Evolutionary conservation across 2,113 vertebrate genomes (phyloP).

Genomic region (Mobula hypostoma): DNA sequence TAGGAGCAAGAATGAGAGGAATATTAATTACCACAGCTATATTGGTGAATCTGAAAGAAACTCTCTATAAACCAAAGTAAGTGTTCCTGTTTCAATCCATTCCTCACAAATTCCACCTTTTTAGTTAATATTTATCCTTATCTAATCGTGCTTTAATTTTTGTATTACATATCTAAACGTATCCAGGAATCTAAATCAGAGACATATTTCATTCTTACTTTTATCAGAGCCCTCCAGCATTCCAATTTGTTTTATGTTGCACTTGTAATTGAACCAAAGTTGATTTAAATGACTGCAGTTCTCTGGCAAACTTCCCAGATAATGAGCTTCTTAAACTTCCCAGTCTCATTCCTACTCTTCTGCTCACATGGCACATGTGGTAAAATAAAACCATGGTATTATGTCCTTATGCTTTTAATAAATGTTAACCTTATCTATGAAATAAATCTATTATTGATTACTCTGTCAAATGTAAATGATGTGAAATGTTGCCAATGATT

Average conservation of each 20-base stretch:
- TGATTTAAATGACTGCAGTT: not conserved
- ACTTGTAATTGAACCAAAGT: not conserved
- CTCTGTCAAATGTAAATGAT: not conserved
- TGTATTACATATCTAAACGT: not conserved
- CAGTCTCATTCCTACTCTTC: not conserved
- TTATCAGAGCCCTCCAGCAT: not conserved
- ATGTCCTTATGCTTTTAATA: not conserved
- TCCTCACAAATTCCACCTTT: not conserved
- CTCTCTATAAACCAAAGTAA: not conserved
- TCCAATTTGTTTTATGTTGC: conserved; percentile 16
- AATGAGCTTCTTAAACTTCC: not conserved
- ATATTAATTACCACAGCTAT: not conserved
- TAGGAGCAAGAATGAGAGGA: not conserved
- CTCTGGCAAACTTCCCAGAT: conserved; percentile 19
- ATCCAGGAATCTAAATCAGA: not conserved
- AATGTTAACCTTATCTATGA: not conserved
- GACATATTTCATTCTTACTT: not conserved
- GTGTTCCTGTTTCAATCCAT: not conserved
- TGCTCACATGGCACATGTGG: not conserved
- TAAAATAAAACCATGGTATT: not conserved
- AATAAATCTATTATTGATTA: not conserved
- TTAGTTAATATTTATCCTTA: not conserved
- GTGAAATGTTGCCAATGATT: not conserved
- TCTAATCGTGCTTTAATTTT: not conserved
- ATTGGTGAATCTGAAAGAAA: not conserved